A percentile compares a stretch with the other conserved stretches of the same genome.
Conservation (phyloP, 2,888 invertebrate species). For the Andrena marginata region DNA sequence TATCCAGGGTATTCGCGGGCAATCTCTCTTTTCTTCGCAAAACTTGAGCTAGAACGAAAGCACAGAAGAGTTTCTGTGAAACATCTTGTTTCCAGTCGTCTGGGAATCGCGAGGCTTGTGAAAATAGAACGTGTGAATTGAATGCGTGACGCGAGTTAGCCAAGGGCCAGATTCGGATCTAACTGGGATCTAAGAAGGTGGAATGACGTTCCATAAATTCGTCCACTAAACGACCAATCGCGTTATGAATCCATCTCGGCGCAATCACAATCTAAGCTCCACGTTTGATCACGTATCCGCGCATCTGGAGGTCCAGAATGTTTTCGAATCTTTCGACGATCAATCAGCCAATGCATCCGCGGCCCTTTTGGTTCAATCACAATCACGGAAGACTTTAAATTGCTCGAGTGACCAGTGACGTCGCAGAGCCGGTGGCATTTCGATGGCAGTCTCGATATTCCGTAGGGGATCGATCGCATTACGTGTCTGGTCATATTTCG, state of each 20-base stretch:
- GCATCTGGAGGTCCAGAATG: background rate
- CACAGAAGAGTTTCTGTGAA: background rate
- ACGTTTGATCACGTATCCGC: background rate
- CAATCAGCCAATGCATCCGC: background rate
- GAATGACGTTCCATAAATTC: background rate
- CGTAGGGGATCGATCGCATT: slow-evolving; percentile 15
- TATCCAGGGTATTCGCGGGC: background rate
- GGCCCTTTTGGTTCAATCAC: background rate
- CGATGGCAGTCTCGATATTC: slow-evolving; percentile 5
- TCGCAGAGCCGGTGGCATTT: slow-evolving; percentile 19
- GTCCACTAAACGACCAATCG: background rate
- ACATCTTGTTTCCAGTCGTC: background rate
- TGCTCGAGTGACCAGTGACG: background rate
- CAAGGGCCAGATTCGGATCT: background rate
- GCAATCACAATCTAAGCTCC: background rate
- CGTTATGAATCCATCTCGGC: background rate
- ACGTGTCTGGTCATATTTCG: slow-evolving; percentile 21
- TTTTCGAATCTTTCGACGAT: background rate
- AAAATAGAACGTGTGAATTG: background rate
- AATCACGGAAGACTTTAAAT: slow-evolving; percentile 2
- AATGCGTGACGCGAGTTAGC: background rate
- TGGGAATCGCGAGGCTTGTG: no score
- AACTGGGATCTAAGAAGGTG: no score
- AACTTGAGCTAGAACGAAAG: background rate
- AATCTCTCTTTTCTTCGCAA: background rate